Conservation (phyloP, 2,113 vertebrate species). For the Catharus minimus region DNA sequence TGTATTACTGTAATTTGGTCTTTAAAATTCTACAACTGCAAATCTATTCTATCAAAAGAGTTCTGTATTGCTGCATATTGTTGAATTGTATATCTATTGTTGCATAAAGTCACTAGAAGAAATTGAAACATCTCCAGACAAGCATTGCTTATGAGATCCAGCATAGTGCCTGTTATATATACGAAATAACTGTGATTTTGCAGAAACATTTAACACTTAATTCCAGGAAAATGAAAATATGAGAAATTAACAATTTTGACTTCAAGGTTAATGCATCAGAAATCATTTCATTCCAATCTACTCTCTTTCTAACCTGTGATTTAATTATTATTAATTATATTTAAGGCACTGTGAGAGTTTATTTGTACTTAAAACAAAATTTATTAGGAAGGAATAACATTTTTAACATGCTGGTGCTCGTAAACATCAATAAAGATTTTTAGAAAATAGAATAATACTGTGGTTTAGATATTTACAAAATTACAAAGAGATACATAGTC, state of each 20-base stretch:
- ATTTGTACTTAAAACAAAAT: background rate
- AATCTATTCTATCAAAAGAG: background rate
- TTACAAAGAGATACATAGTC: background rate
- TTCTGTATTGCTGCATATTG: background rate
- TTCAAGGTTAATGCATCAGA: slow-evolving; percentile 31
- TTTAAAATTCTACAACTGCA: background rate
- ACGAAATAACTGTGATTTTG: background rate
- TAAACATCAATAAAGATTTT: slow-evolving; percentile 43
- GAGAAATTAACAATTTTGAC: slow-evolving; percentile 11
- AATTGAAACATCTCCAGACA: background rate
- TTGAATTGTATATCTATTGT: background rate
- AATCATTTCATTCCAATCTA: background rate
- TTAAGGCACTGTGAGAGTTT: background rate
- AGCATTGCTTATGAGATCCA: background rate
- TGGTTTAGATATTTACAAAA: background rate
- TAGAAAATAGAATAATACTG: slow-evolving; percentile 22
- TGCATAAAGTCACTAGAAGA: background rate
- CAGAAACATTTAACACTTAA: background rate
- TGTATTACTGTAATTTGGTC: background rate
- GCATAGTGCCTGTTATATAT: background rate
- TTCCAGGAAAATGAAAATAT: slow-evolving; percentile 8
- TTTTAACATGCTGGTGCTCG: background rate
- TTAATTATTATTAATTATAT: background rate
- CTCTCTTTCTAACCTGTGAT: background rate
- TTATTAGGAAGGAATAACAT: background rate